These are phyloP conservation scores for Lasioglossum zephyrum DNA, from an alignment of 2,888 invertebrate species.

Conservation along the genomic window DNA sequence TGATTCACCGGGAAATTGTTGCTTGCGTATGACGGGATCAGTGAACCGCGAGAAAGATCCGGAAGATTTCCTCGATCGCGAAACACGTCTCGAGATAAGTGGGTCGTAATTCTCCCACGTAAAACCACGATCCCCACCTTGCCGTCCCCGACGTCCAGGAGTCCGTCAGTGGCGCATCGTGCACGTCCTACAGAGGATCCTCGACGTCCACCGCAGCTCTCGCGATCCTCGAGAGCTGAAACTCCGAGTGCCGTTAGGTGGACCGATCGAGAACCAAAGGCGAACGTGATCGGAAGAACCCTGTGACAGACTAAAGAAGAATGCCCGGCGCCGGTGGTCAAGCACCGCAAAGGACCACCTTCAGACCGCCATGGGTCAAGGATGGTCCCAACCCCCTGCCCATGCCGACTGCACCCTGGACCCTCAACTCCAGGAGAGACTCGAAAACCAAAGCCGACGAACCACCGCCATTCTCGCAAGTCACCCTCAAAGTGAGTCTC, in stretches of 20 bases:
- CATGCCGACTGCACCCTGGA: constrained; percentile 88
- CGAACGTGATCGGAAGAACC: constrained; percentile 11
- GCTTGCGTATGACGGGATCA: constrained; percentile 24
- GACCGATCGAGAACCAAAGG: constrained; percentile 10
- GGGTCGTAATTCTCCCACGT: constrained; percentile 72
- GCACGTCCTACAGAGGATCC: constrained; percentile 71
- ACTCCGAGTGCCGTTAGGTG: constrained; percentile 5
- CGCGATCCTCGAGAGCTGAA: constrained; percentile 31
- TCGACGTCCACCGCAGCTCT: constrained; percentile 20
- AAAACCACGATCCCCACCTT: constrained; percentile 58
- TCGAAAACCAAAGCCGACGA: constrained; percentile 79
- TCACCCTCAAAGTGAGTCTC: constrained; percentile 80
- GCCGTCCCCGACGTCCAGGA: constrained; percentile 64
- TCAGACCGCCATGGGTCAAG: constrained; percentile 92
- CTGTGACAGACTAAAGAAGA: constrained; percentile 54
- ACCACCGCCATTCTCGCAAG: constrained; percentile 82
- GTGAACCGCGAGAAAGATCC: constrained; percentile 41
- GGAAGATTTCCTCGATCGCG: constrained; percentile 41
- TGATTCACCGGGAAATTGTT: background rate
- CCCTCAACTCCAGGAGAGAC: constrained; percentile 85
- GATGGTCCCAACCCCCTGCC: constrained; percentile 87
- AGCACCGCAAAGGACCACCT: constrained; percentile 88
- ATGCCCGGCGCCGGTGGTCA: constrained; percentile 85
- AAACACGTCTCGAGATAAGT: constrained; percentile 63
- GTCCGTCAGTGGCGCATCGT: constrained; percentile 70